Conservation (phyloP, 2,888 invertebrate species). For the Theretra japonica region DNA sequence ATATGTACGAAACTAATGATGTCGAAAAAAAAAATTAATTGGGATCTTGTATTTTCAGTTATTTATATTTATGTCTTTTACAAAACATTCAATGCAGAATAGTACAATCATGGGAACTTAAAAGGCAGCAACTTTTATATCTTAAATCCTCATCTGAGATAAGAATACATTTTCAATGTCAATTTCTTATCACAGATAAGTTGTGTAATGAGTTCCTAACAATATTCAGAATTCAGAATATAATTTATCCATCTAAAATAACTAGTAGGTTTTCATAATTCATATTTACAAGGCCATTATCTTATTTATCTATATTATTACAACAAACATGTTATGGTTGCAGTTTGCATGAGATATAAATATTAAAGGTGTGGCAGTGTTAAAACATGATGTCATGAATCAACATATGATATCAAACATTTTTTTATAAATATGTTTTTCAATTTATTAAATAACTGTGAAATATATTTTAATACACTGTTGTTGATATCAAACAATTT, state of each 20-base stretch:
- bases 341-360: neutral
- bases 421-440: too few species aligned
- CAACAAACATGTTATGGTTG: neutral
- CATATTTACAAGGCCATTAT: neutral
- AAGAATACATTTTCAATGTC: constrained; percentile 3
- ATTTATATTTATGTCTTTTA: neutral
- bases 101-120: neutral
- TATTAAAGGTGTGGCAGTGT: too few species aligned
- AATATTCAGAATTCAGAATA: neutral
- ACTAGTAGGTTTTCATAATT: neutral
- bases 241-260: neutral
- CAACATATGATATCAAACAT: too few species aligned
- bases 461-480: too few species aligned
- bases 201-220: neutral
- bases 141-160: constrained; percentile 6
- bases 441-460: too few species aligned
- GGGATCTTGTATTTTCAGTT: neutral
- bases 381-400: too few species aligned
- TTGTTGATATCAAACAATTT: too few species aligned
- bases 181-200: constrained; percentile 3
- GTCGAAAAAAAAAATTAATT: neutral
- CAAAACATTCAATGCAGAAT: neutral
- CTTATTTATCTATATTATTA: too few species aligned
- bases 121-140: constrained; percentile 1
- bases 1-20: too few species aligned